Evolutionary conservation across 2,113 vertebrate genomes (phyloP), one percentile per base, ranked within the genome.

Genomic region (Lampris megalopsis): DNA sequence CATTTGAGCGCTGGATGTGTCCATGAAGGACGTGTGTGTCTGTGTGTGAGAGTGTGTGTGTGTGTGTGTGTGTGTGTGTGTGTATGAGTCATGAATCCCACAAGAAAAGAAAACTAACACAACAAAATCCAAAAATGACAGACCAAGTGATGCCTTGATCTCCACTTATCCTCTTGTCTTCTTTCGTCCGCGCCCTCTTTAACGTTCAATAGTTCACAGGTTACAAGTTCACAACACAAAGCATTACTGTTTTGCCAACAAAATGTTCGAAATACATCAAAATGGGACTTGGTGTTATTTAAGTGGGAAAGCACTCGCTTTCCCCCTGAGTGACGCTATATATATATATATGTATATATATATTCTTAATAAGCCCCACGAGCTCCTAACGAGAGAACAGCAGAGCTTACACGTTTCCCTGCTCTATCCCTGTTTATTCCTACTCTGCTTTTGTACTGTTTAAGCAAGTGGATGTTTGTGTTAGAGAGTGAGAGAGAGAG

Each of bases 271-370:
- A 90, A 87, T 84, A 87, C 89, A 82, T 89, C 84, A 75, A 82
- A 88, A 86, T 73, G 85, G 86, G 86, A 89, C 84, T 88, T 84
- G 83, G 81, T 86, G 74, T 85, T 81, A 80, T n/a, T 69, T 73
- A 62, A 79, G 83, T 8, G 73, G 86, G 77, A 85, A 81, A 59
- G 70, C 83, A 60, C 73, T 85, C 84, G 74, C 75, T 70, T 68
- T 48, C 85, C 90, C 90, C 94, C 93, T 93, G 93, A 94, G 92
- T 87, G 83, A 87, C 91, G 90, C 75, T 85, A 81, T 79, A 89
- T 83, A 93, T 92, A 93, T 85, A 81, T 79, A 89, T 83, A 93
- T 92, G 93, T 92, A 94, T 93, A 91, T 85, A 81, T 79, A 89
- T 83, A 93, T 92, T 93, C 93, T 93, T 93, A 91, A 92, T 79